Evolutionary conservation across 2,888 invertebrate species (phyloP).

Genomic region (Drosophila emarginata): DNA sequence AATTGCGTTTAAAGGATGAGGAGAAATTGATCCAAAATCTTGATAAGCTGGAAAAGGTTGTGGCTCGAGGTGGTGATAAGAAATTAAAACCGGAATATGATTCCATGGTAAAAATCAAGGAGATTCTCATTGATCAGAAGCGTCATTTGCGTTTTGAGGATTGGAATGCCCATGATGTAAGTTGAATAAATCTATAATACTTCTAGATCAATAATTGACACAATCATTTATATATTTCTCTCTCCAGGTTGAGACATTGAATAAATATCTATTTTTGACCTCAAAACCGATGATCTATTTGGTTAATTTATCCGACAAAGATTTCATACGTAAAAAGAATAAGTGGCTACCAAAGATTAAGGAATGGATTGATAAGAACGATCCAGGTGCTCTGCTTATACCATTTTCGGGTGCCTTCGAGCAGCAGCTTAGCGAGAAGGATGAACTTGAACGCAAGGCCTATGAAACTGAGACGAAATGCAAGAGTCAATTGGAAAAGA

Average conservation of each 20-base stretch:
- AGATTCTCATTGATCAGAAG: conserved; percentile 92
- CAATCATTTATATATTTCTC: not conserved
- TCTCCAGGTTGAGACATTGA: conserved; percentile 95
- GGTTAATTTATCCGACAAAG: conserved; percentile 98
- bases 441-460: conserved; percentile 88
- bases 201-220: not conserved
- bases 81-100: conserved; percentile 98
- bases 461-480: conserved; percentile 92
- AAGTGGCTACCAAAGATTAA: conserved; percentile 98
- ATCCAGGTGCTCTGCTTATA: conserved; percentile 95
- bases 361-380: conserved; percentile 99
- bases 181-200: not conserved
- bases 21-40: conserved; percentile 92
- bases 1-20: conserved; percentile 96
- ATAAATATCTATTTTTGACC: conserved; percentile 97
- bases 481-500: conserved; percentile 96
- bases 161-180: conserved; percentile 96
- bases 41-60: conserved; percentile 93
- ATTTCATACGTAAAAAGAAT: conserved; percentile 99
- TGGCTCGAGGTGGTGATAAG: conserved; percentile 94
- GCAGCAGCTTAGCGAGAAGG: conserved; percentile 92
- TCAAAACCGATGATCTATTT: conserved; percentile 98
- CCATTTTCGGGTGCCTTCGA: conserved; percentile 98
- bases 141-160: conserved; percentile 96
- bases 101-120: conserved; percentile 91